Conservation (phyloP, 2,888 invertebrate species). For the Drosophila lacicola region DNA sequence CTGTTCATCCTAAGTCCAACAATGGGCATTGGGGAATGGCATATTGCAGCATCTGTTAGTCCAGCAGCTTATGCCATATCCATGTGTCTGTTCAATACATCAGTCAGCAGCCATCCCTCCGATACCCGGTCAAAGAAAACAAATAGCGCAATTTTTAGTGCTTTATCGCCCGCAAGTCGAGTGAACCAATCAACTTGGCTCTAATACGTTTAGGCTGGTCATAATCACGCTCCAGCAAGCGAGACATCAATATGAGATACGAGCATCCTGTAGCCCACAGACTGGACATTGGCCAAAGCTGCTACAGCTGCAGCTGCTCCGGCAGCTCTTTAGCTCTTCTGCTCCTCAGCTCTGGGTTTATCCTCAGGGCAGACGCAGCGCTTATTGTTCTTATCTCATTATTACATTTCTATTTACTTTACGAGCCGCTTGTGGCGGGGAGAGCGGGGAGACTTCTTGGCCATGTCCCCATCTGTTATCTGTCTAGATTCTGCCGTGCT, state of each 20-base stretch:
- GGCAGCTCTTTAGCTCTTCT: background rate
- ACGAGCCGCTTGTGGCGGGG: conserved; percentile 19
- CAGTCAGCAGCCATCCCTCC: conserved; percentile 23
- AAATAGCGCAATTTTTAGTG: conserved; percentile 61
- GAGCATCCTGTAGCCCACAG: conserved; percentile 4
- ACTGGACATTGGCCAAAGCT: conserved; percentile 20
- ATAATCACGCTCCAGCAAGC: conserved; percentile 72
- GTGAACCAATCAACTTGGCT: conserved; percentile 56
- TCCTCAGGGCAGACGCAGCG: conserved; percentile 33
- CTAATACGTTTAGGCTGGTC: conserved; percentile 75
- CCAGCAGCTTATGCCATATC: conserved; percentile 49
- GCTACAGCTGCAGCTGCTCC: conserved; percentile 14
- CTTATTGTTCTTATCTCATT: conserved; percentile 79
- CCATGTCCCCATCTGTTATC: conserved; percentile 14
- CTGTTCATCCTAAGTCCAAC: conserved; percentile 30
- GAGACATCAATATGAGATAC: conserved; percentile 53
- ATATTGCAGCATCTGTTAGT: conserved; percentile 57
- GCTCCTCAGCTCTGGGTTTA: conserved; percentile 14
- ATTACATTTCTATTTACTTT: conserved; percentile 76
- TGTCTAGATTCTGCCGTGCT: conserved; percentile 1
- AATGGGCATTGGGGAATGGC: conserved; percentile 14
- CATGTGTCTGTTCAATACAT: conserved; percentile 58
- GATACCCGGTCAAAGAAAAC: conserved; percentile 43
- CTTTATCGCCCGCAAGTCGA: conserved; percentile 25
- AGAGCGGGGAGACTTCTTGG: background rate